Conservation (phyloP, 2,113 vertebrate genomes). For the Atherinomorus stipes region DNA sequence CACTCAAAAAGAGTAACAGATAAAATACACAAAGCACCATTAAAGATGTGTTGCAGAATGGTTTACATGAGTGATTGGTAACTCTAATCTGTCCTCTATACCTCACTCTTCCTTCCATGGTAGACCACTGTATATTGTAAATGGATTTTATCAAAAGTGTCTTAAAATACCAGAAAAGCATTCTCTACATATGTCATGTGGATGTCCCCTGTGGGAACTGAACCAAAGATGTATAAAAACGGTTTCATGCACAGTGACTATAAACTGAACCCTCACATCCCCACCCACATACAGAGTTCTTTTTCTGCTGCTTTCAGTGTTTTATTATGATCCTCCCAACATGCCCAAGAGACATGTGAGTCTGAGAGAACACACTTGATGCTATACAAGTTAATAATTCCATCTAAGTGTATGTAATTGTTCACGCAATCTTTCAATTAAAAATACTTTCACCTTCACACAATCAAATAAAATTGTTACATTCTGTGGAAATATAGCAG, state of each 20-base stretch:
- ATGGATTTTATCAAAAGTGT: slow-evolving; percentile 51
- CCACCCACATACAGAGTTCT: slow-evolving; percentile 41
- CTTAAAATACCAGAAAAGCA: slow-evolving; percentile 41
- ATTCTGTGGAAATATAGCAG: background rate
- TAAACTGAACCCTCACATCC: slow-evolving; percentile 52
- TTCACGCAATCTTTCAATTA: background rate
- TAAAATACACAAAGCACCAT: slow-evolving; percentile 1
- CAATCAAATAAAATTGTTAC: slow-evolving; percentile 13
- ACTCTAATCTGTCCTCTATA: slow-evolving; percentile 3
- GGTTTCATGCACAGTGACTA: slow-evolving; percentile 49
- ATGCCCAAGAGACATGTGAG: slow-evolving; percentile 63
- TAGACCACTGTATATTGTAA: slow-evolving; percentile 17
- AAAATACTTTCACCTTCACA: background rate
- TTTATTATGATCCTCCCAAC: slow-evolving; percentile 62
- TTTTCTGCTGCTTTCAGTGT: slow-evolving; percentile 45
- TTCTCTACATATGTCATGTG: slow-evolving; percentile 37
- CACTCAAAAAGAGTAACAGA: background rate
- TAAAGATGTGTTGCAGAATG: slow-evolving; percentile 12
- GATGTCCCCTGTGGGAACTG: slow-evolving; percentile 49
- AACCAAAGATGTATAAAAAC: slow-evolving; percentile 44
- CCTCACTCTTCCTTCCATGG: slow-evolving; percentile 30
- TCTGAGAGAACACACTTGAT: slow-evolving; percentile 34
- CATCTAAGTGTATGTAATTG: background rate
- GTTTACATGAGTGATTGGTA: slow-evolving; percentile 26
- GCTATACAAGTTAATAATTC: slow-evolving; percentile 25